Evolutionary conservation across 2,113 vertebrate species (phyloP), one percentile per base, ranked within the genome.

Genomic region (Morphnarchus princeps): DNA sequence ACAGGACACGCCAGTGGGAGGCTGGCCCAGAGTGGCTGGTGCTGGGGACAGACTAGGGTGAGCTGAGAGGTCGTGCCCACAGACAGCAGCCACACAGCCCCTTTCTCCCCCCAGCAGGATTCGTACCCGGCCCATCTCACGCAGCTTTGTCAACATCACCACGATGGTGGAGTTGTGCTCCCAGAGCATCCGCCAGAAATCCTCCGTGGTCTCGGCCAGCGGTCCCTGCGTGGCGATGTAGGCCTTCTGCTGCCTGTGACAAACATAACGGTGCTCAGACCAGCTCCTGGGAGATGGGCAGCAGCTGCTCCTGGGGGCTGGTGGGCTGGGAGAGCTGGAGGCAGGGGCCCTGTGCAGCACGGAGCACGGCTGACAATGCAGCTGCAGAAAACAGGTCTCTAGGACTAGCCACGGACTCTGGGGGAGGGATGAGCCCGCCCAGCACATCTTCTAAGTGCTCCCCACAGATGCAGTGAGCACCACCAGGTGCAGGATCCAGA

Each of bases 101-200:
- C 47, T 31, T 54, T 49, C 21, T 59, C 25, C 63, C 84, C 80
- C 1, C 3, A 24, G 49, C 32, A 78, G 43, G 34, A 90, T 69
- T 95, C 98, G 34, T 98, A 99, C 99, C 98, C 99, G 98, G 95
- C 99, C 99, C 99, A 99, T 99, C 98, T 99, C 99, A 16, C 99
- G 98, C 76, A 99, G 98, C 97, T 99, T 99, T 91, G 99, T 99
- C 97, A 99, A 98, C 99, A 99, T 99, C 97, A 99, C 99, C 57
- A 99, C 98, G 70, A 99, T 99, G 95, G 99, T 99, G 94, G 99
- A 99, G 93, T 99, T 99, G 98, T 99, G 99, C 85, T 99, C 99
- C 99, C 99, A 99, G 10, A 99, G 95, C 99, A 99, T 99, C 89
- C 99, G 98, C 99, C 99, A 99, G 98, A 99, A 99, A 98, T 99